Evolutionary conservation across 2,113 vertebrate genomes (phyloP), one percentile per base, ranked within the genome.

Genomic region (Lepisosteus osseus): DNA sequence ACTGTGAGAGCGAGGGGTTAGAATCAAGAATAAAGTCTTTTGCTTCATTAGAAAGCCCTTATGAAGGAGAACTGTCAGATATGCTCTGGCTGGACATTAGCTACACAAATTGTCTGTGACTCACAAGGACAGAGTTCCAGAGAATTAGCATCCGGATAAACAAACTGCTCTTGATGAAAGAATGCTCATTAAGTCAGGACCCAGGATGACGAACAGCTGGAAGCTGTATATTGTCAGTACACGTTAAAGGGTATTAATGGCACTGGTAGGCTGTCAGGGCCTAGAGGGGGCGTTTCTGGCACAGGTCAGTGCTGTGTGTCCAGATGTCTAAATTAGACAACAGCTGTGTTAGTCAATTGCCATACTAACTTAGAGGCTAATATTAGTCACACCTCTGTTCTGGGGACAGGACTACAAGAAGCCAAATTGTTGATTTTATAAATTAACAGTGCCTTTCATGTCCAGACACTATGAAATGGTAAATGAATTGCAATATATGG

Each of bases 301-400:
- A 69, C 41, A 66, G 72, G 76, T 68, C 72, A 59, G 56, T 69
- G 69, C 54, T 57, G 54, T 62, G 42, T 40, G 66, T 72, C 77
- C 77, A 79, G 72, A 79, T 76, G 76, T 78, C 76, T 64, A 74
- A 68, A 72, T 69, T 63, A 78, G 67, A 55, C 68, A 76, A 69
- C 77, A 79, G 77, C 77, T 79, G 77, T 74, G 72, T 61, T 11
- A 14, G 69, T 42, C 54, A 72, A 68, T 74, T 74, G 72, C 69
- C 59, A 29, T 17, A 17, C 3, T 65, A 70, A 69, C 73, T 65
- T 29, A 47, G 59, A 61, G 72, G 42, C 65, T 71, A 68, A 74
- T 65, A 79, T 78, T 61, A 69, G 67, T 65, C 67, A 72, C 70
- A 73, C 67, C 75, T 77, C 61, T 42, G 67, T 68, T 57, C 44